A percentile compares a stretch with the other conserved stretches of the same genome.
Evolutionary conservation across 2,113 vertebrate species (phyloP).

Genomic region (Clarias batrachus): DNA sequence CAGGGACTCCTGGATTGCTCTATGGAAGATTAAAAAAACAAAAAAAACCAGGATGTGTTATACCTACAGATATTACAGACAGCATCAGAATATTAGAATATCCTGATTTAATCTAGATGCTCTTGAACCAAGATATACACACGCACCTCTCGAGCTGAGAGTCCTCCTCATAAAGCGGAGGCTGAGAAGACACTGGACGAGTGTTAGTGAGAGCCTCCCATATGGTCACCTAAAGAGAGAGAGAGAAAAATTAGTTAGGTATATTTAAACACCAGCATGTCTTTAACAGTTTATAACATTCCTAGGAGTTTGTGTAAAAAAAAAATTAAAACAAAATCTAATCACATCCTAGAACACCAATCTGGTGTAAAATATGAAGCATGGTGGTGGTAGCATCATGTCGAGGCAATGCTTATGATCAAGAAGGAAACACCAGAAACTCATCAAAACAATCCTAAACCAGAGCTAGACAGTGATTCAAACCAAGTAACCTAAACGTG

Average conservation of each 20-base stretch:
- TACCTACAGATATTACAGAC: neutral
- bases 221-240: constrained; percentile 81
- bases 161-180: constrained; percentile 81
- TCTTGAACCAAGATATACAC: neutral
- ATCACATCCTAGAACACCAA: neutral
- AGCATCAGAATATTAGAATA: neutral
- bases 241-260: neutral
- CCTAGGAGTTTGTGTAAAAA: neutral
- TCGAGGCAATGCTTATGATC: neutral
- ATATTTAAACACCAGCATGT: neutral
- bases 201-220: constrained; percentile 94
- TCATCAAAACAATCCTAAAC: neutral
- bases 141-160: constrained; percentile 87
- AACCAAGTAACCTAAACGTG: neutral
- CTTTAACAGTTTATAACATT: neutral
- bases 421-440: neutral
- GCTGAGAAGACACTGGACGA: constrained; percentile 72
- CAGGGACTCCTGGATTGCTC: constrained; percentile 89
- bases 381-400: neutral
- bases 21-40: constrained; percentile 51
- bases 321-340: neutral
- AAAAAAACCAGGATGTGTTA: neutral
- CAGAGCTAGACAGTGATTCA: neutral
- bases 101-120: neutral
- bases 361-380: neutral